Evolutionary conservation across 2,797 vertebrate species (phyloP).

Genomic region (Rhincodon typus): DNA sequence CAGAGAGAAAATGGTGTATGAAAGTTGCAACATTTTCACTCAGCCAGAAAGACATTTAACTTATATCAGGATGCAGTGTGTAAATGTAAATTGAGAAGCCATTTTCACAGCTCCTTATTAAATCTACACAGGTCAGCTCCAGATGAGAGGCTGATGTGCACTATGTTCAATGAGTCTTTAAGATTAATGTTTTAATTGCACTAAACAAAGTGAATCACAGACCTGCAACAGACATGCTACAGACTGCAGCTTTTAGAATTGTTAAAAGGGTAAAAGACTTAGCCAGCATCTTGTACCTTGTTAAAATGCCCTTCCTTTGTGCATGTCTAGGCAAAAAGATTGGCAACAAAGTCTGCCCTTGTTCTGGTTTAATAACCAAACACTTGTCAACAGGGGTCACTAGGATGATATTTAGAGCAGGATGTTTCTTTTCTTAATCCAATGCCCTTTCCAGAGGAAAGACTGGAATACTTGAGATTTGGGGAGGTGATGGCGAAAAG

Average conservation of each 20-base stretch:
- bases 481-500: too few species aligned
- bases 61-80: not conserved
- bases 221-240: too few species aligned
- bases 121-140: not conserved
- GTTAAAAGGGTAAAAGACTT: not conserved
- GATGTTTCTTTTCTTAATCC: not conserved
- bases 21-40: not conserved
- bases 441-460: not conserved
- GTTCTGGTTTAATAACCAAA: not conserved
- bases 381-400: not conserved
- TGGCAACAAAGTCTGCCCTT: not conserved
- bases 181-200: not conserved
- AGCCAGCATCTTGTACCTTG: not conserved
- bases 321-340: not conserved
- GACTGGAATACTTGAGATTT: too few species aligned
- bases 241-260: not conserved
- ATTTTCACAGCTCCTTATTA: not conserved
- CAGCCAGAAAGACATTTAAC: not conserved
- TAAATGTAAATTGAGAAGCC: not conserved
- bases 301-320: not conserved
- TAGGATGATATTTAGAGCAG: not conserved
- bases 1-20: not conserved
- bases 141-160: not conserved
- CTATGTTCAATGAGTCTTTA: not conserved
- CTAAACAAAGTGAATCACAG: not conserved